These are phyloP conservation scores for Trichacis sp. DNA, from an alignment of 2,888 invertebrate species.

Conservation along the genomic window DNA sequence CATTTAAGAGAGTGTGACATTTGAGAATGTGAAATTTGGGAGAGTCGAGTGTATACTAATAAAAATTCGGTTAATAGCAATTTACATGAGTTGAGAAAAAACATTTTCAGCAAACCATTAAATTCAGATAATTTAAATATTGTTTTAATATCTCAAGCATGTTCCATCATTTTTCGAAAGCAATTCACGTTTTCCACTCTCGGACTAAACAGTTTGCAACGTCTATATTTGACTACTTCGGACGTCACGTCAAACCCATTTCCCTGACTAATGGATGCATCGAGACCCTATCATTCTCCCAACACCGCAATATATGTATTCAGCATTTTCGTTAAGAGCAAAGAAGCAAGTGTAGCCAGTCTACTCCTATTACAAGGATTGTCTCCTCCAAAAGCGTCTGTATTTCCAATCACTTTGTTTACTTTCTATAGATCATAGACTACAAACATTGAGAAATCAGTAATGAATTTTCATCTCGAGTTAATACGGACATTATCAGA, in stretches of 20 bases:
- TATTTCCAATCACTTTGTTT: constrained; percentile 3
- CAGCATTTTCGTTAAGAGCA: constrained; percentile 45
- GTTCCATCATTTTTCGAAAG: neutral
- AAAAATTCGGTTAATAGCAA: too few relatives aligned
- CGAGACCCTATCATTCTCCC: constrained; percentile 51
- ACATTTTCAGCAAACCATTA: too few relatives aligned
- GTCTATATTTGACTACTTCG: constrained; percentile 62
- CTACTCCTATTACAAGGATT: constrained; percentile 51
- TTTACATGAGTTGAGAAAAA: too few relatives aligned
- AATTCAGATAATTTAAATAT: too few relatives aligned
- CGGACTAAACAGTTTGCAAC: constrained; percentile 31
- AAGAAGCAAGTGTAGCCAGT: constrained; percentile 52
- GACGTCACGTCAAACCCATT: constrained; percentile 56
- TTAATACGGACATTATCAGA: too few relatives aligned
- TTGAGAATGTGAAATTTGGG: too few relatives aligned
- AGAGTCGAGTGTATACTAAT: too few relatives aligned
- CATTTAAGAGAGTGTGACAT: too few relatives aligned
- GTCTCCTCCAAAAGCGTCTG: constrained; percentile 44
- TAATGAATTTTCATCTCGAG: neutral
- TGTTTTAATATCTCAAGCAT: too few relatives aligned
- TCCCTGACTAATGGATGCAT: constrained; percentile 58
- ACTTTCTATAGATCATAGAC: too few relatives aligned
- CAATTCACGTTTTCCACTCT: neutral
- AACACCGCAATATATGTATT: constrained; percentile 45
- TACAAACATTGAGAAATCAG: neutral